Base-by-base conservation (phyloP, 2,888 invertebrate genomes). In the Melangyna quadrimaculata region DNA sequence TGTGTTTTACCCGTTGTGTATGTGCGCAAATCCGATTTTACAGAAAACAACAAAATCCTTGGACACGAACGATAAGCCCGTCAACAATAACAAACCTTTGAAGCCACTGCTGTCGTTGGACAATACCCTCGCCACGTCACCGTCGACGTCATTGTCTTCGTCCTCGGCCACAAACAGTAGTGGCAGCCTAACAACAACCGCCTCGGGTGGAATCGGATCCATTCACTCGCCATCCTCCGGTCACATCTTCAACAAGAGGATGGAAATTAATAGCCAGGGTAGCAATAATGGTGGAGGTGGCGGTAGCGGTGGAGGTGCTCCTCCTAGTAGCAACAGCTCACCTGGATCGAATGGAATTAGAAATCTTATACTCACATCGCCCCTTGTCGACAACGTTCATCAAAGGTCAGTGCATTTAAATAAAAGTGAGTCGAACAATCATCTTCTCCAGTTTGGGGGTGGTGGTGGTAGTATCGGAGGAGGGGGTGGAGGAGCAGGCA, bases 31-130 rank as follows among this genome's bases (percentile, higher is more conserved):
- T 79, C 75, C 65, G 59, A 65, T 78, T 87, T 89, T 90, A 35
- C 90, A 92, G 92, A 92, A 92, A 90, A 89, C 89, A 88, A 90
- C 90, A 70, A 92, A 92, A 89, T 92, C 92, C 48, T 88, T 92
- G 88, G 92, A 92, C 88, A 90, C 91, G 55, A 91, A 89, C 84
- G 91, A 91, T 70, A 91, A 91, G 88, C 83, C 90, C 24, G 89
- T 89, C 57, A 91, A 92, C 88, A 92, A 91, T 87, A 92, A 92
- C 88, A 92, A 92, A 88, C 90, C 91, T 32, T 88, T 92, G 45
- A 91, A 90, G 88, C 89, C 92, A 57, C 88, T 92, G 72, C 88
- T 92, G 37, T 92, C 92, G 12, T 84, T 92, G 78, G 92, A 92
- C 81, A 90, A 89, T 87, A 89, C 86, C 81, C 78, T 81, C 12